Evolutionary conservation across 2,888 invertebrate genomes (phyloP), one percentile per base, ranked within the genome.

Genomic region (Agrilus mali): DNA sequence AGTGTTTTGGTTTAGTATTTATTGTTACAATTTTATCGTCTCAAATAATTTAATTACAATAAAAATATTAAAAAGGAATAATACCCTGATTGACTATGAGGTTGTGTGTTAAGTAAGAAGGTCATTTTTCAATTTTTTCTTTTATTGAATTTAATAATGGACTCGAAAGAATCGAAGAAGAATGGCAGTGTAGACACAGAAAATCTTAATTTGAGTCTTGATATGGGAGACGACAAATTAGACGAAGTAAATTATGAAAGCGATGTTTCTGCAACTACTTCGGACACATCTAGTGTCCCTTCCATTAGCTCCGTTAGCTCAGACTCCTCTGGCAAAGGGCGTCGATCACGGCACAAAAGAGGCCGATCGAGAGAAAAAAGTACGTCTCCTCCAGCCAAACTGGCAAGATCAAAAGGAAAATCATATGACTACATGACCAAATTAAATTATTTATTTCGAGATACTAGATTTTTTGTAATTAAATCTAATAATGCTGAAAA

Each of bases 401-500:
- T 66, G 38, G 54, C 63, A n/a, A 62, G 66, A 34, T 59, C 63
- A 41, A 68, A 68, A 52, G 68, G 73, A 44, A 83, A 83, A 65
- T 81, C 80, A 8, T 86, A 87, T 60, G 88, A 89, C 68, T 89
- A 87, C 59, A 75, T 83, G 69, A 86, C 87, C 17, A 88, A 90
- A 69, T 68, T 96, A 52, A 93, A 90, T 70, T 94, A 95, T 68
- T 74, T 97, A 53, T 95, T 96, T 67, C 78, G 93, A 53, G 93
- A 93, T 64, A 88, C 96, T 39, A 77, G 86, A 52, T 96, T 93
- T 72, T 96, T 95, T 70, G 78, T 97, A 45, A 95, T 97, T 57
- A 97, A 97, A 70, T 95, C 95, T 40, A 96, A 95, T 68, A 97
- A 97, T 69, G 86, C 88, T 46, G 96, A 97, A 68, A 97, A 97